Evolutionary conservation across 2,888 invertebrate species (phyloP), one percentile per base, ranked within the genome.

Genomic region (Dysmachus trigonus): DNA sequence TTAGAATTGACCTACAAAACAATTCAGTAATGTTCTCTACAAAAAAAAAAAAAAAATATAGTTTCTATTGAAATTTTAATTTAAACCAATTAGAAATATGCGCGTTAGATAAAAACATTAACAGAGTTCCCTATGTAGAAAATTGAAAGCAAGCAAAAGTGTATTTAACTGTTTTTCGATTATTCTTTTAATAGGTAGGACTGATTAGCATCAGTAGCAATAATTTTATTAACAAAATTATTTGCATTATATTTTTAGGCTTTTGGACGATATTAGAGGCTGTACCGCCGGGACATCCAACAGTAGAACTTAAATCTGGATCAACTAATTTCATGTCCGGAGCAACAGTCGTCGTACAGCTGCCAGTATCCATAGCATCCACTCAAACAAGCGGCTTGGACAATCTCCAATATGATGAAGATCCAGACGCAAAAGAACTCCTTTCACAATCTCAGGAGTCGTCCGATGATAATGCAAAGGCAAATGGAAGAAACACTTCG

Each of bases 211-310:
- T 18, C 2, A 22, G 22, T 18, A 7, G 33, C 15, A 31, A 73
- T 73, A 73, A 22, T 62, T 53, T 47, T 31, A 74, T 86, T 87
- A 87, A 87, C 38, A 73, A 53, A n/a, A 74, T 51, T 76, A 81
- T 81, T 85, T 85, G 18, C n/a, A 53, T 81, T 76, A 85, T 27
- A 86, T 31, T 88, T 87, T 85, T 87, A 88, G 91, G 91, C 73
- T 92, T 92, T 86, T 92, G 91, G 91, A 92, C 91, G 13, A 92
- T 92, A 53, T 86, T 92, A 86, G 91, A 92, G 87, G 91, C 92
- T 1, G 91, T 92, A 86, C 91, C 91, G 83, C 81, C 10, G 86
- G 87, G 35, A 85, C 86, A 38, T 85, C 87, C 87, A 90, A 1
- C 90, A 90, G 87, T 86, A 53, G 30, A 89, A 89, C 15, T 90